These are phyloP conservation scores for Bradypodion ventrale DNA, from an alignment of 2,797 vertebrate genomes.

Conservation along the genomic window DNA sequence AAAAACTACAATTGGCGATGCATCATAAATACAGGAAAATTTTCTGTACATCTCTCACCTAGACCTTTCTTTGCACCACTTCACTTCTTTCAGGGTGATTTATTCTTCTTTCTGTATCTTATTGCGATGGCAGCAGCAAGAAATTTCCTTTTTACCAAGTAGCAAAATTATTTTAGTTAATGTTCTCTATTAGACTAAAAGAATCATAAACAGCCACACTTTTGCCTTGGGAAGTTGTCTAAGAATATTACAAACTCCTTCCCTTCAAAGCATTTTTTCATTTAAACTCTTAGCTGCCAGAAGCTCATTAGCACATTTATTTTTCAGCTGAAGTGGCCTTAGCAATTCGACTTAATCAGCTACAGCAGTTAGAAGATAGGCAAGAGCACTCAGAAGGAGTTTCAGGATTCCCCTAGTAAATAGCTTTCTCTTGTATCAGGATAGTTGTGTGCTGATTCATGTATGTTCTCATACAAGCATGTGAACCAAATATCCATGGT, in stretches of 20 bases:
- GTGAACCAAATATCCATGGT: background rate
- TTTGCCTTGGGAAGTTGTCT: background rate
- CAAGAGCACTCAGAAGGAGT: background rate
- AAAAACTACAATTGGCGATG: background rate
- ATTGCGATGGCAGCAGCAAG: background rate
- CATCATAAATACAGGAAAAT: background rate
- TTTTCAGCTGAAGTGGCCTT: background rate
- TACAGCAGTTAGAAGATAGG: background rate
- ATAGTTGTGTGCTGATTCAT: background rate
- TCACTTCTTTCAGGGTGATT: background rate
- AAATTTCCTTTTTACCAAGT: background rate
- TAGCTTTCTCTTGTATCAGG: background rate
- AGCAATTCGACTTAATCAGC: background rate
- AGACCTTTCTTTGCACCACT: background rate
- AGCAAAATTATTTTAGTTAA: background rate
- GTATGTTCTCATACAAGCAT: background rate
- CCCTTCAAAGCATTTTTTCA: background rate
- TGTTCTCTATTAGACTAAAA: background rate
- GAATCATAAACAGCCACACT: background rate
- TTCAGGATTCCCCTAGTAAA: background rate
- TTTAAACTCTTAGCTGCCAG: background rate
- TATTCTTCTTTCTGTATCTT: background rate
- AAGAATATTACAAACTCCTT: fast-evolving
- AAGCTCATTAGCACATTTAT: background rate
- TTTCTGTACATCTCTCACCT: background rate